Evolutionary conservation across 2,113 vertebrate genomes (phyloP), one percentile per base, ranked within the genome.

Genomic region (Microcebus jonahi): DNA sequence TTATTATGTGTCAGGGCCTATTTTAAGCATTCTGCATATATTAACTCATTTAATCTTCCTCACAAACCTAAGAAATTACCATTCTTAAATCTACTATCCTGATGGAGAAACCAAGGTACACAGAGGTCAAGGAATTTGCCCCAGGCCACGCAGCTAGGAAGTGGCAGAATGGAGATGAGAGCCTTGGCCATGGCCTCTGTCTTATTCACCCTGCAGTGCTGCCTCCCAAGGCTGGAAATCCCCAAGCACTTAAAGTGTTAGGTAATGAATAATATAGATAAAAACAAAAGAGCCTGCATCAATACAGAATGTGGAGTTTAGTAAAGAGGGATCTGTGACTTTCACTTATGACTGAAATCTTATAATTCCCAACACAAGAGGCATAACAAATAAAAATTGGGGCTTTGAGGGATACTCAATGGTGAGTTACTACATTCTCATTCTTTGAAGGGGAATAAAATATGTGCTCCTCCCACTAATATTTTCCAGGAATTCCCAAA

Each of bases 381-480:
- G 67, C 59, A 9, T 27, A 90, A 73, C 8, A 45, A 81, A 79
- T 15, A 53, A 34, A 21, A 50, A 12, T 39, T 12, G 31, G 67
- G 50, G 11, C 27, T 36, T 39, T 25, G 29, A 70, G 14, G 8
- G 50, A 68, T 53, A 29, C 11, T 59, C 4, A 20, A 21, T 77
- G 67, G 15, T 53, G 6, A 55, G 10, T 87, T 68, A 91, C 45
- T 96, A 70, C 18, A 88, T 67, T 68, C 9, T 84, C 23, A 27
- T 79, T 79, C n/a, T 86, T 93, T 39, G 48, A 82, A 90, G 42
- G 31, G 45, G n/a, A 94, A 95, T 90, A 57, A 91, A 87, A 87
- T 57, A 55, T 21, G 68, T 8, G 12, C 6, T 25, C 45, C 29
- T 7, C 1, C 10, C 6, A 73, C 57, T 31, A 79, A 73, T 15